These are phyloP conservation scores for Eupithecia dodoneata DNA, from an alignment of 2,888 invertebrate genomes.

Conservation along the genomic window DNA sequence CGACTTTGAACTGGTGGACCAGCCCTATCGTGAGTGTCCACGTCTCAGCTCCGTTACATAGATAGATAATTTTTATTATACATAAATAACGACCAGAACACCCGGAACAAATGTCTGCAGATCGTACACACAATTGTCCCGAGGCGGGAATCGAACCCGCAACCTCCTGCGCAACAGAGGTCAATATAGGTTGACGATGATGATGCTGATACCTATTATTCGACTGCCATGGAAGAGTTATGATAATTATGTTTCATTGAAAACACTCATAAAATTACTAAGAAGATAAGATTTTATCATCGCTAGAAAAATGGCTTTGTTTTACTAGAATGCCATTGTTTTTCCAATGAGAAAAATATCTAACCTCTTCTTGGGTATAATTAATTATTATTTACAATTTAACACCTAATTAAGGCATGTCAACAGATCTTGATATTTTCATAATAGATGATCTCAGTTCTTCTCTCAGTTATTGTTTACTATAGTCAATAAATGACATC, in stretches of 20 bases:
- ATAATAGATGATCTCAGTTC: background rate
- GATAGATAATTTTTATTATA: too few species aligned
- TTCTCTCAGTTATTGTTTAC: background rate
- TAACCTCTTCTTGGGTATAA: background rate
- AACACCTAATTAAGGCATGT: conserved; percentile 3
- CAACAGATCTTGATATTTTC: background rate
- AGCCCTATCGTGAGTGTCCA: too few species aligned
- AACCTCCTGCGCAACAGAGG: too few species aligned
- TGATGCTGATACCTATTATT: background rate
- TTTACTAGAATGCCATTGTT: conserved; percentile 4
- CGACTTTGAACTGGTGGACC: too few species aligned
- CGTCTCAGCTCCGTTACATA: too few species aligned
- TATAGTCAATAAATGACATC: background rate
- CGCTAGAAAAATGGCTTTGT: conserved; percentile 42
- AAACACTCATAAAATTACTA: background rate
- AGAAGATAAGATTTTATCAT: conserved; percentile 20
- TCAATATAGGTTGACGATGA: too few species aligned
- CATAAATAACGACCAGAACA: too few species aligned
- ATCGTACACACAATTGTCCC: too few species aligned
- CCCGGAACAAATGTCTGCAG: too few species aligned
- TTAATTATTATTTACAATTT: conserved; percentile 5
- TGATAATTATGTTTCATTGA: background rate
- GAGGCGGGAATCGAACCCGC: too few species aligned
- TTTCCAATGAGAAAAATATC: background rate
- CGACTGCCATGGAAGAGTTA: background rate